A percentile compares a stretch with the other conserved stretches of the same genome.
phyloP scores from a whole-genome alignment of 2,113 vertebrate genomes.

The Sceloporus undulatus region DNA sequence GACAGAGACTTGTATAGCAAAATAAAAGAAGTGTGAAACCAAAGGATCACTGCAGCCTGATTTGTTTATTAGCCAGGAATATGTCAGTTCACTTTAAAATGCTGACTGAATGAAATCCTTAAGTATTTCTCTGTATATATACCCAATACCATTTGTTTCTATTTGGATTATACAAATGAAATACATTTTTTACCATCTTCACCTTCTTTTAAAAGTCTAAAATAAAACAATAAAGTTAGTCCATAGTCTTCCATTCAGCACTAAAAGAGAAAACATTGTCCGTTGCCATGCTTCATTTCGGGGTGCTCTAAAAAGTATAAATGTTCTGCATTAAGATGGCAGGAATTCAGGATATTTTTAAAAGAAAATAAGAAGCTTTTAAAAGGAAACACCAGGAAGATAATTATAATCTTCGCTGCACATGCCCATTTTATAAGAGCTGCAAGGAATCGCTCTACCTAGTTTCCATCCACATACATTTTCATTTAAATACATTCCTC shows the following conservation, averaged over 20 bases:
- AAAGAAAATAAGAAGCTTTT: slow-evolving; percentile 26
- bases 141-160: not conserved
- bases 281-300: slow-evolving; percentile 56
- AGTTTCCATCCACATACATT: slow-evolving; percentile 55
- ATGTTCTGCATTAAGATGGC: slow-evolving; percentile 59
- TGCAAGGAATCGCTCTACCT: slow-evolving; percentile 50
- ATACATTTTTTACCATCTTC: not conserved
- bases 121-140: not conserved
- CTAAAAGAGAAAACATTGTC: slow-evolving; percentile 39
- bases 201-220: not conserved
- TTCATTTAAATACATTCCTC: slow-evolving; percentile 65
- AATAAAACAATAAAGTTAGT: not conserved
- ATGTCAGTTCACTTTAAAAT: not conserved
- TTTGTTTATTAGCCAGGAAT: too few species aligned
- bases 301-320: slow-evolving; percentile 55
- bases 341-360: slow-evolving; percentile 58
- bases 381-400: slow-evolving; percentile 49
- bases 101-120: too few species aligned
- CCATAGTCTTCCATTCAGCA: slow-evolving; percentile 13
- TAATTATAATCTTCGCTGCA: slow-evolving; percentile 51
- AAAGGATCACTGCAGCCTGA: too few species aligned
- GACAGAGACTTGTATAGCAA: too few species aligned
- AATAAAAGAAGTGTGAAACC: too few species aligned
- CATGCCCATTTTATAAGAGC: slow-evolving; percentile 40
- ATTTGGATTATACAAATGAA: not conserved